Evolutionary conservation across 2,797 vertebrate genomes (phyloP).

Genomic region (Thaleichthys pacificus): DNA sequence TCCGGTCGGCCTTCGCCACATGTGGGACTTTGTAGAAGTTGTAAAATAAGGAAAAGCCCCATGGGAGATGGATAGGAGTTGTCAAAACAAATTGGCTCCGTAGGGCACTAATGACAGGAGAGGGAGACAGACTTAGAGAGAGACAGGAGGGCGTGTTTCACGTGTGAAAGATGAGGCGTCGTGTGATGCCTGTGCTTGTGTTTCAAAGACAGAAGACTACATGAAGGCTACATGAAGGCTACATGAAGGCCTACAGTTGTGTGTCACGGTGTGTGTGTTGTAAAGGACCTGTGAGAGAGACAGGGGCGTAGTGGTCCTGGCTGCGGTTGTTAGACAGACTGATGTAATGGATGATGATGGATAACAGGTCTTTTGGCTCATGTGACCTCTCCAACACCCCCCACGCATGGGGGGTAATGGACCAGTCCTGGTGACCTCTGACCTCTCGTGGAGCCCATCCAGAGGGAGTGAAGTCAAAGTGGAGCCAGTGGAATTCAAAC

Average conservation of each 20-base stretch:
- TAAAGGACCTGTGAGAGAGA: background rate
- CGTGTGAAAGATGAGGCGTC: background rate
- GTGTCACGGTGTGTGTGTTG: background rate
- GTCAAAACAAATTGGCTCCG: constrained; percentile 33
- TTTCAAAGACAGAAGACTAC: no score
- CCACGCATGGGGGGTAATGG: constrained; percentile 31
- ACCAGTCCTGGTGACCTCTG: constrained; percentile 48
- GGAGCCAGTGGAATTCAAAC: background rate
- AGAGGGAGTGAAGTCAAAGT: constrained; percentile 14
- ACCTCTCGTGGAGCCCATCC: constrained; percentile 34
- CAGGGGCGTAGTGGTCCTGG: constrained; percentile 17
- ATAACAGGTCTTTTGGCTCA: constrained; percentile 46
- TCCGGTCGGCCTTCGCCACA: constrained; percentile 31
- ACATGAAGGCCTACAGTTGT: background rate
- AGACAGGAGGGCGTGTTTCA: background rate
- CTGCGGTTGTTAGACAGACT: constrained; percentile 33
- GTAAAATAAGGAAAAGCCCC: constrained; percentile 22
- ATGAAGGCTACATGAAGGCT: no score
- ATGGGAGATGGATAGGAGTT: constrained; percentile 18
- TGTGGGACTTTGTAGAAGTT: constrained; percentile 14
- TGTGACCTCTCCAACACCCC: constrained; percentile 52
- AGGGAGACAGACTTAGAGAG: background rate
- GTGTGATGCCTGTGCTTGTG: background rate
- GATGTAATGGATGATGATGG: constrained; percentile 60
- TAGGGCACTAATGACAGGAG: constrained; percentile 16